These are phyloP conservation scores for Cephus runcator DNA, from an alignment of 2,888 invertebrate species.

Conservation along the genomic window DNA sequence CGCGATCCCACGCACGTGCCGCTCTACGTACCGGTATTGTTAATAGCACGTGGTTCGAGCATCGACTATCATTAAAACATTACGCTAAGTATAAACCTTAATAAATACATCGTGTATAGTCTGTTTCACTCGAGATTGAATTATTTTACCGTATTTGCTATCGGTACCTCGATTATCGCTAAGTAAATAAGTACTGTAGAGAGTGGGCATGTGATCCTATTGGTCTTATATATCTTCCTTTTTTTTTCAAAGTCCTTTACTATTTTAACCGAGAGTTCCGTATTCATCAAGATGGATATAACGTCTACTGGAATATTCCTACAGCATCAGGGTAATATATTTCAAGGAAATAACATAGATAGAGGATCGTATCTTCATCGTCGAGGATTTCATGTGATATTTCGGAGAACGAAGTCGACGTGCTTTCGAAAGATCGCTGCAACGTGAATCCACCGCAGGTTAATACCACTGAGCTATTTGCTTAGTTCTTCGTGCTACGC, in stretches of 20 bases:
- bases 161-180: not conserved
- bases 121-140: not conserved
- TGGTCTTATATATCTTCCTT: not conserved
- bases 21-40: not conserved
- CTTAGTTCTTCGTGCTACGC: not conserved
- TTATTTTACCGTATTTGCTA: not conserved
- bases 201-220: not conserved
- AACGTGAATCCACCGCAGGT: not conserved
- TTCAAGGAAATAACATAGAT: not conserved
- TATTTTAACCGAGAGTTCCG: not conserved
- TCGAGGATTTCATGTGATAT: not conserved
- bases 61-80: not conserved
- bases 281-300: not conserved
- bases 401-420: not conserved
- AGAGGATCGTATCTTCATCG: not conserved
- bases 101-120: not conserved
- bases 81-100: not conserved
- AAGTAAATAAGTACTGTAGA: not conserved
- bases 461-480: not conserved
- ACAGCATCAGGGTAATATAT: not conserved
- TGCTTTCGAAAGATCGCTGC: not conserved
- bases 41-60: not conserved
- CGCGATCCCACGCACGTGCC: slow-evolving; percentile 23
- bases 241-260: not conserved
- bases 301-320: not conserved